Evolutionary conservation across 2,888 invertebrate species (phyloP).

Genomic region (Ectemnius cavifrons): DNA sequence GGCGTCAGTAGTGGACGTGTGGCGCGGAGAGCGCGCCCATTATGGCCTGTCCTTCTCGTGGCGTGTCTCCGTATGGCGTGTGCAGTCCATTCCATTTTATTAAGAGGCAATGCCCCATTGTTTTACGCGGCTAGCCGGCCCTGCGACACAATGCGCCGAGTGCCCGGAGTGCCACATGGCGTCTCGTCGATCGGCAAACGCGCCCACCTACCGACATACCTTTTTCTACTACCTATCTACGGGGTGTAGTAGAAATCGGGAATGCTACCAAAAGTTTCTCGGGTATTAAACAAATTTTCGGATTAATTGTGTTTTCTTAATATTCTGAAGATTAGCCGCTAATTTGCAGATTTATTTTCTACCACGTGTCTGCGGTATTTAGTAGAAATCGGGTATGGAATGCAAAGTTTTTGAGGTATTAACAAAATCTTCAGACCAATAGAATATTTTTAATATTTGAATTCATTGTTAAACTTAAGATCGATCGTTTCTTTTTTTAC

Average conservation of each 20-base stretch:
- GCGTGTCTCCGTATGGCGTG: conserved; percentile 56
- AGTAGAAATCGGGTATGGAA: too few relatives aligned
- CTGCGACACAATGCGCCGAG: conserved; percentile 53
- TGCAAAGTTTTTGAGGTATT: too few relatives aligned
- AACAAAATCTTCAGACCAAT: too few relatives aligned
- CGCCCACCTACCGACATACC: conserved; percentile 9
- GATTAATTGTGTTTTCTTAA: too few relatives aligned
- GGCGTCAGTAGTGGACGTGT: neutral
- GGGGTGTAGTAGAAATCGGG: too few relatives aligned
- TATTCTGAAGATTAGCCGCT: too few relatives aligned
- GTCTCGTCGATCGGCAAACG: conserved; percentile 48
- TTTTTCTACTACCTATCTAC: neutral
- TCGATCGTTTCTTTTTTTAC: neutral
- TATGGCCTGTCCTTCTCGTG: conserved; percentile 4
- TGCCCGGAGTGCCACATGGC: conserved; percentile 69
- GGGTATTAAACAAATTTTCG: too few relatives aligned
- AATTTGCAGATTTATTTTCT: neutral
- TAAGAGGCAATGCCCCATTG: conserved; percentile 72
- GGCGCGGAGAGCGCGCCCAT: neutral
- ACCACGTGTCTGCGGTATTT: neutral
- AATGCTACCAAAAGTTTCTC: too few relatives aligned
- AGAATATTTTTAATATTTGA: too few relatives aligned
- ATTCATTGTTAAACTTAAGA: too few relatives aligned
- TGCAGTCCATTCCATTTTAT: conserved; percentile 70
- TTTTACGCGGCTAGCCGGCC: conserved; percentile 59